These are phyloP conservation scores for Mareca strepera DNA, from an alignment of 2,797 vertebrate species.

Conservation along the genomic window DNA sequence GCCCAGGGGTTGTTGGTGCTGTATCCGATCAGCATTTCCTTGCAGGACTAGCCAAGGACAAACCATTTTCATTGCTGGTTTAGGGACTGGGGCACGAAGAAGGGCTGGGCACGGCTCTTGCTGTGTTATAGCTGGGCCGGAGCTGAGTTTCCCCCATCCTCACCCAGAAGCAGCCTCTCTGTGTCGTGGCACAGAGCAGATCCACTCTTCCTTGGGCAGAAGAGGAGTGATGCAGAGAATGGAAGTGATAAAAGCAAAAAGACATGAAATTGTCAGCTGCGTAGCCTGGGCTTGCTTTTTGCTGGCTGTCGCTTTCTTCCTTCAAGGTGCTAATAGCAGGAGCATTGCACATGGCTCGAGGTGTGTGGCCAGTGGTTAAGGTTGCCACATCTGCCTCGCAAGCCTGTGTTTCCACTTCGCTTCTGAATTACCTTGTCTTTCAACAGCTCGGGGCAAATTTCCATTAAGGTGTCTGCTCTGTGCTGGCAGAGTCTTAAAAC, in stretches of 20 bases:
- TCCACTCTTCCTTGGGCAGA: not conserved
- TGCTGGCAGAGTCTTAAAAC: not conserved
- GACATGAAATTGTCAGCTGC: not conserved
- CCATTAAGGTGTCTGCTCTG: not conserved
- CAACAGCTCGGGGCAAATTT: not conserved
- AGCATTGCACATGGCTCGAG: not conserved
- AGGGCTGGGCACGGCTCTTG: accelerated
- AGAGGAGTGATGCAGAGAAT: not conserved
- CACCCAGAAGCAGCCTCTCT: not conserved
- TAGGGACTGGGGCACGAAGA: accelerated
- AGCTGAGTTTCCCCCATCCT: not conserved
- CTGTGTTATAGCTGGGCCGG: not conserved
- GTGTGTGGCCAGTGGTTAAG: not conserved
- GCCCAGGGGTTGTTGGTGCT: accelerated
- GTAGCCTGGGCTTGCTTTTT: not conserved
- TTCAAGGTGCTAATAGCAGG: not conserved
- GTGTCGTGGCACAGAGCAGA: not conserved
- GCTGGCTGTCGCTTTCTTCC: not conserved
- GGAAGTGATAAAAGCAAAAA: not conserved
- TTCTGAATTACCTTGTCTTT: not conserved
- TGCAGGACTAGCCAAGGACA: not conserved
- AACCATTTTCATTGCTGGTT: not conserved
- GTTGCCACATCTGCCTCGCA: not conserved
- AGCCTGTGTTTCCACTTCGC: not conserved
- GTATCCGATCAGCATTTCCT: not conserved